Evolutionary conservation across 1,140 invertebrate genomes (phyloP).

Genomic region (Amyelois transitella): DNA sequence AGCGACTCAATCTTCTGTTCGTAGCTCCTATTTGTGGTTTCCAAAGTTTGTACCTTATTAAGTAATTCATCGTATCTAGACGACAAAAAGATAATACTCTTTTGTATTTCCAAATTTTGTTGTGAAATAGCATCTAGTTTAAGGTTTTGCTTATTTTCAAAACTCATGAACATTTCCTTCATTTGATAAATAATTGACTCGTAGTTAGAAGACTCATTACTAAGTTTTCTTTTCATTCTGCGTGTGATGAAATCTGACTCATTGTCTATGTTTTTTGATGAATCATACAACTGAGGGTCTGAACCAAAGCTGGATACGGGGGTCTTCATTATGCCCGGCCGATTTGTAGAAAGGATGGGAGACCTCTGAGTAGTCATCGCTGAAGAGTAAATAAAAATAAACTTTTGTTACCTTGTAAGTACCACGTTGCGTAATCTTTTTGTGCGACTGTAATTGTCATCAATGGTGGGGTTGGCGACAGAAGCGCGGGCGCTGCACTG

Average conservation of each 20-base stretch:
- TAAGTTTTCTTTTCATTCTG: background rate
- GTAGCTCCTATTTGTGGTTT: constrained; percentile 1
- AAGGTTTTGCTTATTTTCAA: constrained; percentile 4
- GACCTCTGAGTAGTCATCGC: background rate
- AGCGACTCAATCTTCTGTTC: background rate
- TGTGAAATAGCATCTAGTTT: background rate
- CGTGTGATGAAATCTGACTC: background rate
- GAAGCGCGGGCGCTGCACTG: background rate
- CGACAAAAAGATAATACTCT: constrained; percentile 5
- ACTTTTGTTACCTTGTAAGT: background rate
- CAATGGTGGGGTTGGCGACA: background rate
- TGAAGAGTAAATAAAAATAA: background rate
- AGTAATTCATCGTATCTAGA: constrained; percentile 1
- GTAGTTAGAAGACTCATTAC: background rate
- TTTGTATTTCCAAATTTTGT: constrained; percentile 8
- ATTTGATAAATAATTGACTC: background rate
- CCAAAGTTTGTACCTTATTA: background rate
- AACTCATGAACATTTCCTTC: background rate
- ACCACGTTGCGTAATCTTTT: background rate
- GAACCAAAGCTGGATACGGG: background rate
- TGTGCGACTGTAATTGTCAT: background rate
- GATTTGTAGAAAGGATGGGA: background rate
- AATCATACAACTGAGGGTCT: background rate
- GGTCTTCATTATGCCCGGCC: background rate
- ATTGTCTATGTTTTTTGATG: background rate